Evolutionary conservation across 2,797 vertebrate genomes (phyloP).

Genomic region (Rousettus madagascariensis): DNA sequence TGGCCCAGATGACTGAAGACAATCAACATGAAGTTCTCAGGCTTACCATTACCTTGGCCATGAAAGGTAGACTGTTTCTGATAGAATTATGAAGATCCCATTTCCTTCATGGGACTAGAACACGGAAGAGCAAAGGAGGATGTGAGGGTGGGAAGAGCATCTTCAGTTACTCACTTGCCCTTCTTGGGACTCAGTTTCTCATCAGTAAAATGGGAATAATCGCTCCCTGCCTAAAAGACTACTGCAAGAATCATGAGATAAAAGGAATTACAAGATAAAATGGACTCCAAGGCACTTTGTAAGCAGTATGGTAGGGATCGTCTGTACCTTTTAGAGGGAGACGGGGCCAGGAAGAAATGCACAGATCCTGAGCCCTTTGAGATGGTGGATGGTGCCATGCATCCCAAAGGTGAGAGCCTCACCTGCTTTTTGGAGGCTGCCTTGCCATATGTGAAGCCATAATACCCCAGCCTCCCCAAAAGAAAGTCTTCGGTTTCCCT

Average conservation of each 20-base stretch:
- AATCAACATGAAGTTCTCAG: neutral
- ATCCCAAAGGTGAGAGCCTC: neutral
- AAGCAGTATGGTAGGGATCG: neutral
- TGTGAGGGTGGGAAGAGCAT: neutral
- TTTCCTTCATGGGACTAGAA: neutral
- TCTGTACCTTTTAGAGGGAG: neutral
- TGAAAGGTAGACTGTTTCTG: neutral
- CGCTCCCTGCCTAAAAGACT: neutral
- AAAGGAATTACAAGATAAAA: neutral
- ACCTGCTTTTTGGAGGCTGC: neutral
- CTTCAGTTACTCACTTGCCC: neutral
- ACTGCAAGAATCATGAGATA: neutral
- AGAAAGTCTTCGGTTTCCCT: neutral
- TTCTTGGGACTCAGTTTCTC: neutral
- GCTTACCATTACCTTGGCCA: neutral
- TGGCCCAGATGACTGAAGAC: neutral
- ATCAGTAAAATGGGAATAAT: neutral
- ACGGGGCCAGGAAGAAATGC: neutral
- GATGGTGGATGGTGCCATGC: too few relatives aligned
- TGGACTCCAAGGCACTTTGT: neutral
- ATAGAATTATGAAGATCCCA: neutral
- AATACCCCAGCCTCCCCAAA: neutral
- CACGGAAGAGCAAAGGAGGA: neutral
- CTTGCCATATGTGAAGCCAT: neutral
- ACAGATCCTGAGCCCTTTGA: neutral